phyloP scores from a whole-genome alignment of 2,888 invertebrate genomes.

The Atherix ibis region DNA sequence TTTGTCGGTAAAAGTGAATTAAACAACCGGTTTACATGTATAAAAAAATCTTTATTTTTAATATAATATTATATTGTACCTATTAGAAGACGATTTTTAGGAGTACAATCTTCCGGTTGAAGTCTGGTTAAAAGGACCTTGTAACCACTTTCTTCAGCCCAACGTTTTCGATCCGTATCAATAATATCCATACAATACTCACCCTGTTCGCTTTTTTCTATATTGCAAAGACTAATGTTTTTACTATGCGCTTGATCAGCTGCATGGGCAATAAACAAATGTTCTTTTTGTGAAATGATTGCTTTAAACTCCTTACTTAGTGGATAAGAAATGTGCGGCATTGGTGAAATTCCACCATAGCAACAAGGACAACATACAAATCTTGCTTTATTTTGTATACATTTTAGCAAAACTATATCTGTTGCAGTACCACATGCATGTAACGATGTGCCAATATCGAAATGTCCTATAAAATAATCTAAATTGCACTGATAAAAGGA shows the following conservation, averaged over 20 bases:
- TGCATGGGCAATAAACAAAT: conserved; percentile 69
- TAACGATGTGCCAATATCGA: conserved; percentile 74
- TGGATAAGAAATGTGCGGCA: conserved; percentile 68
- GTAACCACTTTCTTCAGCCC: conserved; percentile 64
- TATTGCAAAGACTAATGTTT: conserved; percentile 25
- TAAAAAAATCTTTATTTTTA: neutral
- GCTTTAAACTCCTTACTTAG: conserved; percentile 47
- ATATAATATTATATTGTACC: conserved; percentile 13
- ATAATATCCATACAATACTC: conserved; percentile 75
- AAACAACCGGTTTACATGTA: too few relatives aligned
- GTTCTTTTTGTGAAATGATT: conserved; percentile 40
- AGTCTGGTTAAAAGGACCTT: conserved; percentile 58
- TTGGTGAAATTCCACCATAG: conserved; percentile 74
- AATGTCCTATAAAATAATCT: conserved; percentile 66
- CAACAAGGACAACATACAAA: conserved; percentile 91
- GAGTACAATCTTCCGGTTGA: conserved; percentile 68
- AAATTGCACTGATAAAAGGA: conserved; percentile 76
- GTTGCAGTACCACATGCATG: conserved; percentile 94
- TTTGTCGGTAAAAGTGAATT: too few relatives aligned
- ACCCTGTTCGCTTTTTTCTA: conserved; percentile 45
- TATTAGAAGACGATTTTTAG: conserved; percentile 51
- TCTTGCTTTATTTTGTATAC: conserved; percentile 55
- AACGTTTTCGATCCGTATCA: conserved; percentile 66
- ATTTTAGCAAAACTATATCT: conserved; percentile 77
- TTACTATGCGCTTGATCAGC: conserved; percentile 80